Evolutionary conservation across 2,797 vertebrate species (phyloP).

Genomic region (Ataeniobius toweri): DNA sequence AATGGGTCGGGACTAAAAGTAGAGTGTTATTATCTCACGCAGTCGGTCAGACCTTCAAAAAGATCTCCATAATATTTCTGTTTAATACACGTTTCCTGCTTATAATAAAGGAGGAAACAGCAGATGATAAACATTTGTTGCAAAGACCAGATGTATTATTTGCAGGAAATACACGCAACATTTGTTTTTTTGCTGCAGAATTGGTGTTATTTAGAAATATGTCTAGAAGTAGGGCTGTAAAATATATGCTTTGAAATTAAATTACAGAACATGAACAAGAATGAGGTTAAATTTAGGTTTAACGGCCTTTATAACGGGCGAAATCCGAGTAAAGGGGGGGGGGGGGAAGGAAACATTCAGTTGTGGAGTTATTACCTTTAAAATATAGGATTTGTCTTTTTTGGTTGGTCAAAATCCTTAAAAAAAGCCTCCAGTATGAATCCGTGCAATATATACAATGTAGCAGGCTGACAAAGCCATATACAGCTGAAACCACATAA

Average conservation of each 20-base stretch:
- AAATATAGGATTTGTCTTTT: constrained; percentile 13
- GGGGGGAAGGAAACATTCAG: too few relatives aligned
- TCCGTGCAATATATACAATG: constrained; percentile 67
- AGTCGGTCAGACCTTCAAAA: constrained; percentile 23
- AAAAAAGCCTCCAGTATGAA: constrained; percentile 49
- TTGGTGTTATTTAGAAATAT: background rate
- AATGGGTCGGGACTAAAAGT: constrained; percentile 70
- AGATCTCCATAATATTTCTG: background rate
- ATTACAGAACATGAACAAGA: background rate
- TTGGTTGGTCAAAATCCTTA: constrained; percentile 35
- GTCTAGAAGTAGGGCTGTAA: background rate
- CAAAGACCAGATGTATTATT: background rate
- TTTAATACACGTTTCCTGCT: background rate
- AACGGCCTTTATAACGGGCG: background rate
- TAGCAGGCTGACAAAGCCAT: constrained; percentile 79
- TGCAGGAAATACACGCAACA: background rate
- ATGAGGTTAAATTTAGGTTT: background rate
- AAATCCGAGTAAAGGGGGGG: background rate
- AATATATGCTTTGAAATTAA: background rate
- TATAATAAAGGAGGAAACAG: background rate
- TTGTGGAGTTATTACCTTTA: too few relatives aligned
- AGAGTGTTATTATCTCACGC: constrained; percentile 68
- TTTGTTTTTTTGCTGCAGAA: background rate
- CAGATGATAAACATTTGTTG: background rate
- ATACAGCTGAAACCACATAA: constrained; percentile 84